Base-by-base conservation (phyloP, 2,888 invertebrate species). In the Artemia sp. region DNA sequence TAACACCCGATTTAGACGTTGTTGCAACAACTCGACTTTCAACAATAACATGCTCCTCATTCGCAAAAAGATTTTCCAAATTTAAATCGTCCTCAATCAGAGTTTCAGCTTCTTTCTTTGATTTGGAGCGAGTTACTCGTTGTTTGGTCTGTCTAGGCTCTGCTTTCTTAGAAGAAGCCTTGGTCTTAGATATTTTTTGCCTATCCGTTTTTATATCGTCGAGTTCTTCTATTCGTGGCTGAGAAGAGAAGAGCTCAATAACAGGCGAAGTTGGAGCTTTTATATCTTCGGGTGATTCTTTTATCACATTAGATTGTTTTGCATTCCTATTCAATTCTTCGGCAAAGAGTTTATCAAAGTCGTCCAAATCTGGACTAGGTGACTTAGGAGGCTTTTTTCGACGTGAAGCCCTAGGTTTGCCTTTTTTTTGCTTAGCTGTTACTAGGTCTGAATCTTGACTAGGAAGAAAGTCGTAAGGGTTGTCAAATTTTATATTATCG, bases 361-460 rank as follows among this genome's bases (percentile, higher is more conserved):
- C 64, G 64, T 58, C 64, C 9, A 58, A 58, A 58, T 58, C 64
- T 19, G 64, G 64, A 58, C 64, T 58, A 58, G 64, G 64, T 9
- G 64, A 58, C 24, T 58, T 58, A n/a, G n/a, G 64, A 11, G 64
- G 64, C 14, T 58, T 58, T 58, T 58, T 58, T 24, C 64, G 14
- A 8, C 64, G 11, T 58, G 64, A 24, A 19, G n/a, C 24, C 24
- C 64, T 1, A 10, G n/a, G 64, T 58, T 58, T 58, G 14, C 14
- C n/a, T 10, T n/a, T n/a, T 58, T 58, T 58, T 58, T n/a, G 14
- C 10, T 10, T 58, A 8, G 14, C 64, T 58, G n/a, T 58, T 12
- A 8, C 24, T 8, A 10, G 8, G 64, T 11, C 24, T 24, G n/a
- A 24, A 58, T 58, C 24, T 24, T 58, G 64, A 24, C 64, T 58